Conservation (phyloP, 2,888 invertebrate species). For the Scelioninae gen. 1 region DNA sequence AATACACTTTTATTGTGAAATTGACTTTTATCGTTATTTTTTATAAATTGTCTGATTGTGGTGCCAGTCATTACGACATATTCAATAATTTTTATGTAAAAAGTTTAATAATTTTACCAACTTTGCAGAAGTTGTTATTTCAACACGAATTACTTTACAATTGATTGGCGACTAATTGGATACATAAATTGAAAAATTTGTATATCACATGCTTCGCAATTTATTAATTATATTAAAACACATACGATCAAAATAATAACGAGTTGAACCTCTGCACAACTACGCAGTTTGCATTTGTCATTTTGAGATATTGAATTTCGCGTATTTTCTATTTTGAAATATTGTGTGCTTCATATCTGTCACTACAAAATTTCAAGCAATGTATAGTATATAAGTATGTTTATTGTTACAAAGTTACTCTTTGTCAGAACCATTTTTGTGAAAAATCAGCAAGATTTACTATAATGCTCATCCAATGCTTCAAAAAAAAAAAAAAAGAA, state of each 20-base stretch:
- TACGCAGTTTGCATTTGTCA: conserved; percentile 53
- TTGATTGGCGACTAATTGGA: neutral
- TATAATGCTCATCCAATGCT: too few relatives aligned
- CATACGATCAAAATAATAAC: conserved; percentile 25
- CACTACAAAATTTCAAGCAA: conserved; percentile 39
- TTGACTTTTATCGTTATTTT: too few relatives aligned
- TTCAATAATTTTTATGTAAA: too few relatives aligned
- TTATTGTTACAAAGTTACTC: conserved; percentile 41
- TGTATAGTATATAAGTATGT: conserved; percentile 30
- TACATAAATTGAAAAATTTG: neutral
- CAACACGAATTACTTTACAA: too few relatives aligned
- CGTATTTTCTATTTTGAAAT: conserved; percentile 52
- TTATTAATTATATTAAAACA: conserved; percentile 18
- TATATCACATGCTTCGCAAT: neutral
- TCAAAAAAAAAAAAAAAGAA: too few relatives aligned
- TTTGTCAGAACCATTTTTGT: neutral
- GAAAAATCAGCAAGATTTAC: too few relatives aligned
- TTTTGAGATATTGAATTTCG: conserved; percentile 53
- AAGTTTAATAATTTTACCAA: too few relatives aligned
- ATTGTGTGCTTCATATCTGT: conserved; percentile 61
- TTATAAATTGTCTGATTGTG: too few relatives aligned
- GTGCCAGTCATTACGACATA: too few relatives aligned
- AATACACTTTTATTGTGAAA: too few relatives aligned
- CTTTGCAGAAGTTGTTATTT: too few relatives aligned
- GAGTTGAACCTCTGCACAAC: conserved; percentile 1